Evolutionary conservation across 2,797 vertebrate species (phyloP).

Genomic region (Phaenicophaeus curvirostris): DNA sequence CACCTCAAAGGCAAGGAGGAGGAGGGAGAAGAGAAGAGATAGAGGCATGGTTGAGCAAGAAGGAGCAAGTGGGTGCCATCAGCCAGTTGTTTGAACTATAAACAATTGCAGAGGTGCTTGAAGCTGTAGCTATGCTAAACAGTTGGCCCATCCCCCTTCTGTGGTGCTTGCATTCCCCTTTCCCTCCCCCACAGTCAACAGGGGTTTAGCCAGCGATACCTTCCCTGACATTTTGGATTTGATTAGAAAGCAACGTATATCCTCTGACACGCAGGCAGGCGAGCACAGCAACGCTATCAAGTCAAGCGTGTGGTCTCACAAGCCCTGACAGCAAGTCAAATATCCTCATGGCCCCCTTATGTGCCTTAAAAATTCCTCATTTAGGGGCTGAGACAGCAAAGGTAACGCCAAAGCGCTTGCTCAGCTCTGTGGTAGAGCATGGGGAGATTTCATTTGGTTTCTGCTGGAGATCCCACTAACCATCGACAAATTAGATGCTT

Average conservation of each 20-base stretch:
- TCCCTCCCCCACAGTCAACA: background rate
- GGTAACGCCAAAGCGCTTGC: rapidly evolving
- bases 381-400: background rate
- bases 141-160: constrained; percentile 10
- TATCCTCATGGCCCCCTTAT: background rate
- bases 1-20: constrained; percentile 30
- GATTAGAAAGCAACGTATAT: background rate
- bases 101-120: constrained; percentile 34
- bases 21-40: background rate
- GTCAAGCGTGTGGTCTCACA: background rate
- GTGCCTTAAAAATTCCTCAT: background rate
- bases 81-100: constrained; percentile 37
- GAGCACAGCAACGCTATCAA: background rate
- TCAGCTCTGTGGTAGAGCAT: rapidly evolving
- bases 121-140: constrained; percentile 40
- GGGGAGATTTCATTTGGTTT: background rate
- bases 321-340: background rate
- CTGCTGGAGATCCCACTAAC: background rate
- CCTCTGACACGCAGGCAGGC: background rate
- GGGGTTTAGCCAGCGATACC: background rate
- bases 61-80: constrained; percentile 36
- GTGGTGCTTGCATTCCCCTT: background rate
- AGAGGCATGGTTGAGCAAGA: constrained; percentile 42
- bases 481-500: background rate
- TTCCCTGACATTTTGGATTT: constrained; percentile 10